These are phyloP conservation scores for Leiothrix lutea DNA, from an alignment of 2,113 vertebrate species.

Conservation along the genomic window DNA sequence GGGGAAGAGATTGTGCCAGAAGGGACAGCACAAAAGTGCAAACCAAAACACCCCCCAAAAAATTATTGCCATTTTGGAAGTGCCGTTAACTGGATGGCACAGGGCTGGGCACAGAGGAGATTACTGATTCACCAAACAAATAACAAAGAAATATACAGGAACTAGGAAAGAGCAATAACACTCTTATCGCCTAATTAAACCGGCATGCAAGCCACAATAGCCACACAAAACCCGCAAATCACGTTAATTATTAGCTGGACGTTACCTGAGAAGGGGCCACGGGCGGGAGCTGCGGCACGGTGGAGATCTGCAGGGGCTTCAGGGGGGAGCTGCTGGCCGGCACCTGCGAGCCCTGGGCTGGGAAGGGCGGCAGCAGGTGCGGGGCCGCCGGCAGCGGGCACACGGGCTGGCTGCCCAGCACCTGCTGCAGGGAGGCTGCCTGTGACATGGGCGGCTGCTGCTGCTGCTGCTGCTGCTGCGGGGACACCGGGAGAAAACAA, in stretches of 20 bases:
- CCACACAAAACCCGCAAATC: neutral
- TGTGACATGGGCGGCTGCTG: conserved; percentile 64
- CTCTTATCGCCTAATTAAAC: neutral
- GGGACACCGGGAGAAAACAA: neutral
- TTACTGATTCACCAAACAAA: neutral
- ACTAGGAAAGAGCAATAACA: neutral
- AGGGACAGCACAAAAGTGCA: neutral
- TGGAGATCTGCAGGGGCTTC: conserved; percentile 83
- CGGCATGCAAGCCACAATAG: neutral
- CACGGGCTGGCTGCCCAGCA: conserved; percentile 71
- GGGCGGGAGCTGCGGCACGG: conserved; percentile 65
- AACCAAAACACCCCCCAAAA: neutral
- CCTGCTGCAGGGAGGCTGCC: conserved; percentile 72
- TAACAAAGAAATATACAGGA: neutral
- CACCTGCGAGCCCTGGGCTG: conserved; percentile 69
- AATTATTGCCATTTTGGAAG: neutral
- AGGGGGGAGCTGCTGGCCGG: conserved; percentile 59
- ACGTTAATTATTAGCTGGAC: neutral
- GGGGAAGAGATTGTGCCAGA: neutral
- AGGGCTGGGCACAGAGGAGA: neutral
- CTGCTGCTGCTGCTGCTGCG: neutral
- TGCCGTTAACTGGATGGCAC: neutral
- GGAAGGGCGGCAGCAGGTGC: conserved; percentile 69
- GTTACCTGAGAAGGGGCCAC: conserved; percentile 82
- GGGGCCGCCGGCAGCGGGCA: conserved; percentile 66